Conservation (phyloP, 1,140 invertebrate genomes). For the Apolygus lucorum region DNA sequence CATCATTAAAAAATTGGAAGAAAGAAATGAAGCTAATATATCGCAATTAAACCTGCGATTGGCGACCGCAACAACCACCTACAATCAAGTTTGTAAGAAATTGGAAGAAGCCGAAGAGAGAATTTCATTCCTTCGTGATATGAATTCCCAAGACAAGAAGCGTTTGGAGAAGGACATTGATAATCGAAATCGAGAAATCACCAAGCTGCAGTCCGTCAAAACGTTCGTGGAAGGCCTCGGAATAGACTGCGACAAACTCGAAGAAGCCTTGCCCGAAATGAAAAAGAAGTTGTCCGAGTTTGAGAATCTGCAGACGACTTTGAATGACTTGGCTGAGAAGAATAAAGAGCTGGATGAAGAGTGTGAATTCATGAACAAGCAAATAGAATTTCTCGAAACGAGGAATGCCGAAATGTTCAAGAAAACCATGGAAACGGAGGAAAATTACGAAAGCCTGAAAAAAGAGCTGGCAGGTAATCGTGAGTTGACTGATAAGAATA, state of each 20-base stretch:
- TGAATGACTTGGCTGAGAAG: background rate
- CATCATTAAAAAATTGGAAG: background rate
- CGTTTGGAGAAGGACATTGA: background rate
- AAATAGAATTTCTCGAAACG: background rate
- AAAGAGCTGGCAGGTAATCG: background rate
- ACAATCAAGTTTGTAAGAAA: background rate
- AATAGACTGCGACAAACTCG: background rate
- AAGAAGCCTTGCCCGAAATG: background rate
- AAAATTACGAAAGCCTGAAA: background rate
- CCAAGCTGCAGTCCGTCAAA: background rate
- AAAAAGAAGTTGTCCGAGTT: background rate
- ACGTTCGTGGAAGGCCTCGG: background rate
- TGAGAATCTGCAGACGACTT: background rate
- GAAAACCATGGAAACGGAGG: background rate
- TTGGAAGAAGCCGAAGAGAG: background rate
- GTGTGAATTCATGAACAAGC: background rate
- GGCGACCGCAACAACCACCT: background rate
- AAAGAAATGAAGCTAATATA: background rate
- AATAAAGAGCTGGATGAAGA: background rate
- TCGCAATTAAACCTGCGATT: background rate
- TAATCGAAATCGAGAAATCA: background rate
- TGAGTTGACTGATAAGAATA: background rate
- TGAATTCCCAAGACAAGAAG: background rate
- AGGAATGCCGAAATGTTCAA: background rate
- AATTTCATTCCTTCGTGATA: background rate